Evolutionary conservation across 1,140 invertebrate genomes (phyloP).

Genomic region (Psilanteris sp.): DNA sequence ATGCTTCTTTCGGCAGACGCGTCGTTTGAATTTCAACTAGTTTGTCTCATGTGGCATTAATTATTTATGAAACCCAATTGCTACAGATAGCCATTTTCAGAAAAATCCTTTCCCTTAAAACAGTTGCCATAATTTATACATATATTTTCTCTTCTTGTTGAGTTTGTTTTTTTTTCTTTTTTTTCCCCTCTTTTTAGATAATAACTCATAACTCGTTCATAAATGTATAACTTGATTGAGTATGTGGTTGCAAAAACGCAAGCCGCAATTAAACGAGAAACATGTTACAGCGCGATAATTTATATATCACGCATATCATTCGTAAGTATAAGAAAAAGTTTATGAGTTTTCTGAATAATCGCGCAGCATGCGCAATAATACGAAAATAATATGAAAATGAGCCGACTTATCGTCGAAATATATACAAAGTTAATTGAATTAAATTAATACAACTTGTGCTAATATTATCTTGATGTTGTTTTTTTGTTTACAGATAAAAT

Average conservation of each 20-base stretch:
- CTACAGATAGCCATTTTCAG: slow-evolving; percentile 19
- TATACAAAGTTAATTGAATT: too few relatives aligned
- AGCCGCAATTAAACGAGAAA: slow-evolving; percentile 45
- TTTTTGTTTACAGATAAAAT: too few relatives aligned
- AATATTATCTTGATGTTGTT: too few relatives aligned
- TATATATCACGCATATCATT: slow-evolving; percentile 53
- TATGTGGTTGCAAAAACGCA: slow-evolving; percentile 30
- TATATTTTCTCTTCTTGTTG: background rate
- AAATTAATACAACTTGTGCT: too few relatives aligned
- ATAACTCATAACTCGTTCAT: slow-evolving; percentile 52
- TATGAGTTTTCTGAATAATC: slow-evolving; percentile 29
- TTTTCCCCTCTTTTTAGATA: slow-evolving; percentile 12
- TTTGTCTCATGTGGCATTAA: slow-evolving; percentile 28
- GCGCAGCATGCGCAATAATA: slow-evolving; percentile 2
- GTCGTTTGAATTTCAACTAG: slow-evolving; percentile 36
- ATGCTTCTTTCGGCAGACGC: slow-evolving; percentile 21
- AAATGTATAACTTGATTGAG: slow-evolving; percentile 35
- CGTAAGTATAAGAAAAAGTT: slow-evolving; percentile 35
- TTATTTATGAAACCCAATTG: slow-evolving; percentile 47
- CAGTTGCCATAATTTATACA: background rate
- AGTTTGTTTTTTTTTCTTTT: slow-evolving; percentile 14
- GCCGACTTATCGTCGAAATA: too few relatives aligned
- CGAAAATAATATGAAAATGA: slow-evolving; percentile 23
- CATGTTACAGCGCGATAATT: slow-evolving; percentile 36
- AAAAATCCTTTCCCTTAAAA: slow-evolving; percentile 18